phyloP scores from a whole-genome alignment of 2,888 invertebrate species.

The Monochamus alternatus region DNA sequence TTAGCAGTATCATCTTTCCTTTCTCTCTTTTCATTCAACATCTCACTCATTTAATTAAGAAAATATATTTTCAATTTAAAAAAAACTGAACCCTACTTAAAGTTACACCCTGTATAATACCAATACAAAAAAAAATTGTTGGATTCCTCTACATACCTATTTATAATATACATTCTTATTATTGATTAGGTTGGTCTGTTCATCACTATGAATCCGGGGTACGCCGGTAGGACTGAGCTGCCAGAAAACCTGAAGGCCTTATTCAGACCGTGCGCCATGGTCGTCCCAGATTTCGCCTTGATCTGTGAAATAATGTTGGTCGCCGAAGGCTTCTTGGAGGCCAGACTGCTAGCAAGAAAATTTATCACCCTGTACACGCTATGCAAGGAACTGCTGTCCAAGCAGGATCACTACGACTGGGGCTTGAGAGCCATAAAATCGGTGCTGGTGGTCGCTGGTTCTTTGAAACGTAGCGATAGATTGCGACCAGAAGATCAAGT shows the following conservation, averaged over 20 bases:
- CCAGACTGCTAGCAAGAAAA: conserved; percentile 90
- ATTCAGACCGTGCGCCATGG: conserved; percentile 95
- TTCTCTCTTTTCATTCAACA: too few species aligned
- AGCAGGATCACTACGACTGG: conserved; percentile 98
- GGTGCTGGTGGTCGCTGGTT: conserved; percentile 94
- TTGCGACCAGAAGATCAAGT: conserved; percentile 92
- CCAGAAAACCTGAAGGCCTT: conserved; percentile 86
- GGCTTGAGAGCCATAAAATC: conserved; percentile 96
- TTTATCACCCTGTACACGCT: conserved; percentile 94
- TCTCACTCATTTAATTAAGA: too few species aligned
- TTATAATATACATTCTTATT: too few species aligned
- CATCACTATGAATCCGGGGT: conserved; percentile 98
- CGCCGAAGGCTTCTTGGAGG: conserved; percentile 89
- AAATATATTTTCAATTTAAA: too few species aligned
- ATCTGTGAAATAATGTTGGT: conserved; percentile 98
- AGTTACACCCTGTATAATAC: too few species aligned
- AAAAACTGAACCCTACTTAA: too few species aligned
- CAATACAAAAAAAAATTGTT: too few species aligned
- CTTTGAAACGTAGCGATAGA: conserved; percentile 86
- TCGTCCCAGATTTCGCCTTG: conserved; percentile 95
- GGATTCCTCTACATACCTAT: too few species aligned
- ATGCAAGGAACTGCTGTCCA: conserved; percentile 91
- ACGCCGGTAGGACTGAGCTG: conserved; percentile 92
- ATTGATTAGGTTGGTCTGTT: conserved; percentile 82
- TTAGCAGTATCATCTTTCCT: too few species aligned